phyloP scores from a whole-genome alignment of 1,140 invertebrate species.

The Drosophila tani region DNA sequence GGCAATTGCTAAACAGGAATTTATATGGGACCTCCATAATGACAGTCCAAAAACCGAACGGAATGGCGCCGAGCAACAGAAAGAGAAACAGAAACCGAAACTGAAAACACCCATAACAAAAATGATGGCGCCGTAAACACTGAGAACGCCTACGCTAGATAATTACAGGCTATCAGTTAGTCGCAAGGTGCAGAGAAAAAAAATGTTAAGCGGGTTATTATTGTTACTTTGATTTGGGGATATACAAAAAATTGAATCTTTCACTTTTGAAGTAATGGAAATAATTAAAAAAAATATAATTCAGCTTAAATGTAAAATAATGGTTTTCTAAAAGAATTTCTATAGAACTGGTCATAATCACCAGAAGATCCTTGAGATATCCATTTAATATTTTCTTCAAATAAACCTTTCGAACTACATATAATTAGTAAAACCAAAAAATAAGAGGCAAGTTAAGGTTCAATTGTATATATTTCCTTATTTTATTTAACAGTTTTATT shows the following conservation, averaged over 20 bases:
- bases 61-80: too few species aligned
- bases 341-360: not conserved
- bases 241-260: not conserved
- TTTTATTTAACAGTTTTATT: too few species aligned
- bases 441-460: too few species aligned
- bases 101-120: constrained; percentile 33
- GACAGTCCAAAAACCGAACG: constrained; percentile 27
- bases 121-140: constrained; percentile 55
- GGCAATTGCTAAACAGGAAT: constrained; percentile 41
- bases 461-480: not conserved
- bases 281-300: too few species aligned
- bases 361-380: too few species aligned
- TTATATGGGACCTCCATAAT: constrained; percentile 38
- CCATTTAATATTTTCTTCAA: too few species aligned
- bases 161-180: constrained; percentile 69
- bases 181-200: constrained; percentile 7
- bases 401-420: too few species aligned
- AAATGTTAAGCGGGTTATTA: not conserved
- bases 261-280: not conserved
- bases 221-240: not conserved
- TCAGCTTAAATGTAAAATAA: too few species aligned
- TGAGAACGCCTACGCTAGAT: constrained; percentile 67
- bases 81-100: constrained; percentile 20
- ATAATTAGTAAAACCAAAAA: too few species aligned
- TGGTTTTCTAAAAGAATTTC: too few species aligned